Percentiles rank a stretch among this genome's conserved stretches.
Conservation (phyloP, 2,113 vertebrate genomes). For the Acanthochromis polyacanthus region DNA sequence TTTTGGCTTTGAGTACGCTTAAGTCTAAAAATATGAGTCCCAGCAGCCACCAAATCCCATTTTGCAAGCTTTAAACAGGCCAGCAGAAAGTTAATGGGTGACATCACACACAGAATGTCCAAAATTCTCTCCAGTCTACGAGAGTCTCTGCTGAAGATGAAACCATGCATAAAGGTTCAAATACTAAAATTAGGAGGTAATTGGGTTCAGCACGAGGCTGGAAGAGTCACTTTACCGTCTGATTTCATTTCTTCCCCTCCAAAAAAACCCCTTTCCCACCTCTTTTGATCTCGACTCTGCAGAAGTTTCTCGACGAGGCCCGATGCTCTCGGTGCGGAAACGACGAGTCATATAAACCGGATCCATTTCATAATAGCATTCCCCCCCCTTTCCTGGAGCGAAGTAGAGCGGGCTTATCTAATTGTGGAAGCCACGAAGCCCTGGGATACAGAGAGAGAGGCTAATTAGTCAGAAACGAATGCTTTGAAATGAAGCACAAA, state of each 20-base stretch:
- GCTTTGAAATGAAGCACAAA: slow-evolving; percentile 81
- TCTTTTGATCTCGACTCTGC: slow-evolving; percentile 69
- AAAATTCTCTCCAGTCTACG: slow-evolving; percentile 14
- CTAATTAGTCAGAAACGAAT: slow-evolving; percentile 79
- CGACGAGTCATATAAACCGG: slow-evolving; percentile 65
- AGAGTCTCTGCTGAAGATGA: slow-evolving; percentile 31
- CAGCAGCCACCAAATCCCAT: slow-evolving; percentile 42
- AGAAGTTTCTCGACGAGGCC: slow-evolving; percentile 45
- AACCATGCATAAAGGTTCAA: slow-evolving; percentile 58
- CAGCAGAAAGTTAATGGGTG: slow-evolving; percentile 43
- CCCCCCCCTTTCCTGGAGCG: slow-evolving; percentile 57
- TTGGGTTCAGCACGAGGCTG: slow-evolving; percentile 62
- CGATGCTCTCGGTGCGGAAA: slow-evolving; percentile 52
- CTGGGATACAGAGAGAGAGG: slow-evolving; percentile 72
- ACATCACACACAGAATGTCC: slow-evolving; percentile 47
- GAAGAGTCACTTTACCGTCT: slow-evolving; percentile 55
- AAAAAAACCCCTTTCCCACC: slow-evolving; percentile 17
- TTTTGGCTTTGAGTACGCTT: slow-evolving; percentile 24
- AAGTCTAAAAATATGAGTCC: slow-evolving; percentile 40
- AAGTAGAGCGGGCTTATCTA: slow-evolving; percentile 76
- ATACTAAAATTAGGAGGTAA: slow-evolving; percentile 66
- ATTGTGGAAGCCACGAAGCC: slow-evolving; percentile 74
- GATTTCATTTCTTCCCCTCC: slow-evolving; percentile 44
- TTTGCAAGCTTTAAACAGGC: slow-evolving; percentile 18
- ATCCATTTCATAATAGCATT: slow-evolving; percentile 74